A percentile compares a stretch with the other conserved stretches of the same genome.
Conservation (phyloP, 1,140 invertebrate species). For the Aphelenchoides avenae region DNA sequence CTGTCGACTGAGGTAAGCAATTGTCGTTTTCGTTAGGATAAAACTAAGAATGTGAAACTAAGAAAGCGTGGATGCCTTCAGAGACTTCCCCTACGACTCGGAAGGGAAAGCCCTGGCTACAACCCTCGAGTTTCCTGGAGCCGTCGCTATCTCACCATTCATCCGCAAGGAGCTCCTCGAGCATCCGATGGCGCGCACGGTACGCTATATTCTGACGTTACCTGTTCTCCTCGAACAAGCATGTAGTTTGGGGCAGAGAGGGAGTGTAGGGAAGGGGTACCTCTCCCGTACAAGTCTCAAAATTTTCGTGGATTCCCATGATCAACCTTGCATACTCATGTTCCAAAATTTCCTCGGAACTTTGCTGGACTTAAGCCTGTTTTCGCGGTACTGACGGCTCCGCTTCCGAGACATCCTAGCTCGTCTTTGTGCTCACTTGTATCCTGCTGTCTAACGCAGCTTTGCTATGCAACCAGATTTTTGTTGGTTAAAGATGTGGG, state of each 20-base stretch:
- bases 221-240: too few relatives aligned
- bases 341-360: not conserved
- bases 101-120: slow-evolving; percentile 2
- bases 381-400: not conserved
- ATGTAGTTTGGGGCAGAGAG: too few relatives aligned
- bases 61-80: slow-evolving; percentile 1
- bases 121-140: slow-evolving; percentile 15
- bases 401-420: not conserved
- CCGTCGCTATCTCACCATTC: slow-evolving; percentile 7
- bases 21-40: slow-evolving; percentile 6
- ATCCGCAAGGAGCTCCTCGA: slow-evolving; percentile 13
- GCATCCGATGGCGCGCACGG: slow-evolving; percentile 8
- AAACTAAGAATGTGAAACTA: not conserved
- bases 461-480: too few relatives aligned
- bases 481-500: slow-evolving; percentile 16
- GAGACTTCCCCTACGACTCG: slow-evolving; percentile 2
- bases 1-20: not conserved
- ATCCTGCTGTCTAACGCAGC: too few relatives aligned
- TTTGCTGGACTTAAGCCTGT: not conserved
- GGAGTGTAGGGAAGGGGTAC: too few relatives aligned
- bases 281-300: too few relatives aligned
- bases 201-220: not conserved
- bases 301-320: too few relatives aligned
- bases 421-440: too few relatives aligned
- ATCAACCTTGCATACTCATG: not conserved